Conservation (phyloP, 2,113 vertebrate genomes). For the Tympanuchus pallidicinctus region DNA sequence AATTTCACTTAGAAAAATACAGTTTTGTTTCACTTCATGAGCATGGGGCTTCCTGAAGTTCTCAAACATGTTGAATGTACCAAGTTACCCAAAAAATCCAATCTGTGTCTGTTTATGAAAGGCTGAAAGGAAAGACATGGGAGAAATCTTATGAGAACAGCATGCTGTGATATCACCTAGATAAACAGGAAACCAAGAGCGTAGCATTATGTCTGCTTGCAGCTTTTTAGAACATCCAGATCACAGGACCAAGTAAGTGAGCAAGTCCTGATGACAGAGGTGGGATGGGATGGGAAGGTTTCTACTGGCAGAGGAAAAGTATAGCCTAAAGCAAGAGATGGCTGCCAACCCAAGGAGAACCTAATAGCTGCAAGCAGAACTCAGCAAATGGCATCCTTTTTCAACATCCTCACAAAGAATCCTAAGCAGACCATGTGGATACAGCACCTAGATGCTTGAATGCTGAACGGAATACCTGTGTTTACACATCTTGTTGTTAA, state of each 20-base stretch:
- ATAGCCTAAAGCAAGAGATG: neutral
- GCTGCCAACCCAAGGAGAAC: neutral
- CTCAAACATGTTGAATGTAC: neutral
- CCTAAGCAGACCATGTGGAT: neutral
- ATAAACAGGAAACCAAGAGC: neutral
- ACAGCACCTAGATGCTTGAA: neutral
- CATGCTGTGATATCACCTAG: fast-evolving
- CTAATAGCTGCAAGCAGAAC: neutral
- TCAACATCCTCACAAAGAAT: neutral
- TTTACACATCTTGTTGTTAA: neutral
- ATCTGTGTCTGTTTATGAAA: fast-evolving
- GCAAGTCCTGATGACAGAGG: neutral
- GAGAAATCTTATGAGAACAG: neutral
- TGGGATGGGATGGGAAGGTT: neutral
- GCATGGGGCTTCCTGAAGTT: neutral
- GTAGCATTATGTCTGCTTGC: neutral
- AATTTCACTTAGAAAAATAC: neutral
- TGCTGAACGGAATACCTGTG: neutral
- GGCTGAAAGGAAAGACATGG: neutral
- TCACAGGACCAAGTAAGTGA: neutral
- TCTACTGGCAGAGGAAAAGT: neutral
- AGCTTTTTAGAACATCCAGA: neutral
- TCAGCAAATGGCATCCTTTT: neutral
- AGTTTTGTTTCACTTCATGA: neutral
- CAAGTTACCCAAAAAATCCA: neutral